Evolutionary conservation across 2,888 invertebrate species (phyloP).

Genomic region (Ophonus ardosiacus): DNA sequence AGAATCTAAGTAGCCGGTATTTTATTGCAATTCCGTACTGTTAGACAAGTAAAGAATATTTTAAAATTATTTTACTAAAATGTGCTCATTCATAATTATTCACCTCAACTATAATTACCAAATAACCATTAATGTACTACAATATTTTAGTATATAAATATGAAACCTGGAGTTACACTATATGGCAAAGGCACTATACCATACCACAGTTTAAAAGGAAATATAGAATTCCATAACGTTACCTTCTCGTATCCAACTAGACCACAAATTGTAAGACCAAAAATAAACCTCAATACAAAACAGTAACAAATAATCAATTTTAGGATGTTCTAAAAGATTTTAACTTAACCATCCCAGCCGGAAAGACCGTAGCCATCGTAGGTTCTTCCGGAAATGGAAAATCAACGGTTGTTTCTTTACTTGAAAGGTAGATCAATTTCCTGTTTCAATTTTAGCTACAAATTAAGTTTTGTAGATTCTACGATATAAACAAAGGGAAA

Average conservation of each 20-base stretch:
- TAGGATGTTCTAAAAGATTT: slow-evolving; percentile 90
- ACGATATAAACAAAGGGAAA: slow-evolving; percentile 85
- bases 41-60: too few species aligned
- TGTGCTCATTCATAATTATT: not conserved
- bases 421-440: slow-evolving; percentile 83
- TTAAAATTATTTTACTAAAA: not conserved
- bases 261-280: slow-evolving; percentile 78
- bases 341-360: slow-evolving; percentile 88
- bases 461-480: slow-evolving; percentile 80
- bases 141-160: slow-evolving; percentile 84
- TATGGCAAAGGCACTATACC: slow-evolving; percentile 84
- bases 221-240: slow-evolving; percentile 91
- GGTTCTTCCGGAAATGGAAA: slow-evolving; percentile 97
- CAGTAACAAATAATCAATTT: slow-evolving; percentile 67
- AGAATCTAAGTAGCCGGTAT: too few species aligned
- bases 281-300: not conserved
- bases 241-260: slow-evolving; percentile 93
- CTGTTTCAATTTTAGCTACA: not conserved
- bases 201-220: slow-evolving; percentile 84
- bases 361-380: slow-evolving; percentile 94
- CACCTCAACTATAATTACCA: too few species aligned
- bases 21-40: too few species aligned
- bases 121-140: not conserved
- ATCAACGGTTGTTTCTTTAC: slow-evolving; percentile 92
- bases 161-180: slow-evolving; percentile 83